These are phyloP conservation scores for Eulithis testata DNA, from an alignment of 2,888 invertebrate genomes.

Conservation along the genomic window DNA sequence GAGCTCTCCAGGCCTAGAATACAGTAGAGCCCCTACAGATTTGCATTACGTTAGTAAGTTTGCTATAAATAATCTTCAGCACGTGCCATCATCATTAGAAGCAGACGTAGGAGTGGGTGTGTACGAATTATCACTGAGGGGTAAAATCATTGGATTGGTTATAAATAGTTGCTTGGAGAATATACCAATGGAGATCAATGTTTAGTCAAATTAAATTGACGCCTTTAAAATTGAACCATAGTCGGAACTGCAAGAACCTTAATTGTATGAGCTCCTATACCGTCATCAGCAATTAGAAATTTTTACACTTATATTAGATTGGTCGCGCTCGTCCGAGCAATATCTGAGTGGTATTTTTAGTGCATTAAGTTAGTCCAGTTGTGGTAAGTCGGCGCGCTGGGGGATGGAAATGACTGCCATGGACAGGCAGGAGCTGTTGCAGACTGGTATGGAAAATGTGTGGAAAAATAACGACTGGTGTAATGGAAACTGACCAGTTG, in stretches of 20 bases:
- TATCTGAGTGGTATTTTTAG: neutral
- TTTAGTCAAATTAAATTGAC: neutral
- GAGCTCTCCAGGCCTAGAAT: too few species aligned
- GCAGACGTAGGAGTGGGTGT: constrained; percentile 54
- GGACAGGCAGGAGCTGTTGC: constrained; percentile 25
- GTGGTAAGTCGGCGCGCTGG: neutral
- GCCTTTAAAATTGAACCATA: neutral
- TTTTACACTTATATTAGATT: too few species aligned
- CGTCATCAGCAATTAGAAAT: too few species aligned
- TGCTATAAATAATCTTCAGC: constrained; percentile 35
- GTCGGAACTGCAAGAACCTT: too few species aligned
- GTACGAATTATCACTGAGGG: constrained; percentile 63
- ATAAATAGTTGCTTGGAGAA: constrained; percentile 5
- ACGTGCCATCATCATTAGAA: constrained; percentile 68
- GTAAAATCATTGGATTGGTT: constrained; percentile 47
- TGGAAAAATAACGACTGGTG: constrained; percentile 20
- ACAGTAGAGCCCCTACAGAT: too few species aligned
- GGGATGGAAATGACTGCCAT: constrained; percentile 26
- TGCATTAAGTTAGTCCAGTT: neutral
- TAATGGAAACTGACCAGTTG: constrained; percentile 22
- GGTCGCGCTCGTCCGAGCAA: too few species aligned
- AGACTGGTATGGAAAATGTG: constrained; percentile 27
- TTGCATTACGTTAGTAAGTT: neutral
- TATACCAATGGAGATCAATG: constrained; percentile 5
- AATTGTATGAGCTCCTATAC: too few species aligned